Conservation (phyloP, 2,113 vertebrate species). For the Sorex fumeus region DNA sequence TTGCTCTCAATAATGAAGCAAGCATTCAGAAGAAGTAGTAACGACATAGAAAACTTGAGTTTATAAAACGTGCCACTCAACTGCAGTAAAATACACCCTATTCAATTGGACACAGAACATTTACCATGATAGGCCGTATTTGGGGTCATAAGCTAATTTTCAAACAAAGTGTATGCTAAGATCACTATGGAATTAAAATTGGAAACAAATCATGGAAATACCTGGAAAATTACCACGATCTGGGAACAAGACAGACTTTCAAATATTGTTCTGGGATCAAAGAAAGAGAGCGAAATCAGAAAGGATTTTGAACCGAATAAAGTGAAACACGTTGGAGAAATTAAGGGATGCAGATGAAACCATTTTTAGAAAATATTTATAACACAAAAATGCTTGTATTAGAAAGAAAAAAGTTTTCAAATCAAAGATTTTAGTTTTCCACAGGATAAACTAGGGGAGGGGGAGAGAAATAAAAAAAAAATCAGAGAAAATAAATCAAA, state of each 20-base stretch:
- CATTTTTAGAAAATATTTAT: slow-evolving; percentile 7
- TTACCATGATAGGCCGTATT: not conserved
- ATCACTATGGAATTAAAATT: not conserved
- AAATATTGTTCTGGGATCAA: not conserved
- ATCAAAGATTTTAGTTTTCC: not conserved
- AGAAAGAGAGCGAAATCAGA: not conserved
- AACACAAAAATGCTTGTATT: not conserved
- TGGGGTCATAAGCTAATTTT: not conserved
- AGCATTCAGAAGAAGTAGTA: not conserved
- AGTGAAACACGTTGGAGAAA: slow-evolving; percentile 29
- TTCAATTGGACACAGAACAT: slow-evolving; percentile 2
- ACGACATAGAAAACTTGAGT: not conserved
- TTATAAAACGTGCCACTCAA: not conserved
- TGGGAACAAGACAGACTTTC: not conserved
- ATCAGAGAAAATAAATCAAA: not conserved
- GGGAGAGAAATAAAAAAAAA: slow-evolving; percentile 7
- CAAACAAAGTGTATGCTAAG: not conserved
- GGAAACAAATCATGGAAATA: slow-evolving; percentile 17
- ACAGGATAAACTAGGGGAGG: not conserved
- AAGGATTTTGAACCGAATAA: slow-evolving; percentile 19
- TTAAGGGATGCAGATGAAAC: not conserved
- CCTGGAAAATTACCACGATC: not conserved
- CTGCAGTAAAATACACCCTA: not conserved
- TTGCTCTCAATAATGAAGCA: not conserved
- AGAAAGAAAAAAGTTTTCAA: slow-evolving; percentile 8